Evolutionary conservation across 2,113 vertebrate species (phyloP).

Genomic region (Anthoscopus minutus): DNA sequence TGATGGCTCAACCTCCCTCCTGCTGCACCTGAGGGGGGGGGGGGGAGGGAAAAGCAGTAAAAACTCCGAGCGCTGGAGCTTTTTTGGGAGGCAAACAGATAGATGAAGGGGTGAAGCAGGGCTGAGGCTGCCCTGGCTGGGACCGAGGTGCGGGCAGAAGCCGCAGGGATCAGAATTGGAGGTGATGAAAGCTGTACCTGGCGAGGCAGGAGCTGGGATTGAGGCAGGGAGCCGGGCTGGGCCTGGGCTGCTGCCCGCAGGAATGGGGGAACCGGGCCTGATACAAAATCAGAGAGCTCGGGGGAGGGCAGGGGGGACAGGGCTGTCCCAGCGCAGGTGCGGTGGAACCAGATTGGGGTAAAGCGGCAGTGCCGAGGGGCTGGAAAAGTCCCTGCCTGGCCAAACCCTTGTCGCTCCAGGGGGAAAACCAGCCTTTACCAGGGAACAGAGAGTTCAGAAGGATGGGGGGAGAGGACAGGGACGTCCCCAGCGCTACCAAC

Average conservation of each 20-base stretch:
- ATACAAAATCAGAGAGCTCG: fast-evolving
- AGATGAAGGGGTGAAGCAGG: background rate
- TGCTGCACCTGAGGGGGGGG: background rate
- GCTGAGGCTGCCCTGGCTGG: background rate
- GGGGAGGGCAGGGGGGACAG: background rate
- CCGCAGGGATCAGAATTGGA: fast-evolving
- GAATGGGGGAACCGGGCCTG: background rate
- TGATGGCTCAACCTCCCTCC: background rate
- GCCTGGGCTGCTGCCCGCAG: background rate
- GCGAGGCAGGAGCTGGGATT: background rate
- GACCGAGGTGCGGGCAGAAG: background rate
- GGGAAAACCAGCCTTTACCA: fast-evolving
- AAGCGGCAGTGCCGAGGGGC: background rate
- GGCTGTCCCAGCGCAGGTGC: background rate
- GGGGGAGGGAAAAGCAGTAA: background rate
- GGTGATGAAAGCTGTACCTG: background rate
- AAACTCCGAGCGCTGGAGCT: no score
- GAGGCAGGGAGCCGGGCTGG: background rate
- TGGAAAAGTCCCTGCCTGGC: background rate
- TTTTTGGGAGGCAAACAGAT: fast-evolving
- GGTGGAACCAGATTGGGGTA: background rate
- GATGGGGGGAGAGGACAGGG: no score
- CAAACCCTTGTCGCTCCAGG: background rate
- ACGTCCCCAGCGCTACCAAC: background rate
- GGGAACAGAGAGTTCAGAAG: background rate